Conservation (phyloP, 2,113 vertebrate species). For the Chionis minor region DNA sequence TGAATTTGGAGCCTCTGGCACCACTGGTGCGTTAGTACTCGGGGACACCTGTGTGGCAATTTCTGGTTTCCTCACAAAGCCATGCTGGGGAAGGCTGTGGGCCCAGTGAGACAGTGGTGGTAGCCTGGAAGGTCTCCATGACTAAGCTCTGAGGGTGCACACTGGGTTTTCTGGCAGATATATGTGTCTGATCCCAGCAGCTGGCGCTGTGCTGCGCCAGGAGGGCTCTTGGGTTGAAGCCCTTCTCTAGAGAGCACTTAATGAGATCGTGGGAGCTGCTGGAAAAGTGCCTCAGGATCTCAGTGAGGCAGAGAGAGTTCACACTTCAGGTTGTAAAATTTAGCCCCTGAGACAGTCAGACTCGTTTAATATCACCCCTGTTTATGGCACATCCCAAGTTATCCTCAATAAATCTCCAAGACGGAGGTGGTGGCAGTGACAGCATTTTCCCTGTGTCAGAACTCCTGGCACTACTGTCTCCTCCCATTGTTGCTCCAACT, state of each 20-base stretch:
- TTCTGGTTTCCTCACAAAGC: background rate
- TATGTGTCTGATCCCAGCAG: background rate
- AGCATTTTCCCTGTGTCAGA: constrained; percentile 43
- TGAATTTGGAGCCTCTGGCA: background rate
- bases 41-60: accelerated
- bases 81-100: background rate
- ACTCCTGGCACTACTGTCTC: constrained; percentile 33
- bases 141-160: background rate
- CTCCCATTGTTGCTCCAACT: constrained; percentile 44
- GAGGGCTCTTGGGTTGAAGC: background rate
- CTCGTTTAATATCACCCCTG: constrained; percentile 56
- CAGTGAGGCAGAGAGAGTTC: background rate
- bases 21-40: accelerated
- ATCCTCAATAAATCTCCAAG: constrained; percentile 61
- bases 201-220: background rate
- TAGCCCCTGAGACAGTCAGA: background rate
- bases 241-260: background rate
- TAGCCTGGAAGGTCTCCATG: background rate
- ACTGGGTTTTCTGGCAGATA: background rate
- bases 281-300: constrained; percentile 35
- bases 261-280: background rate
- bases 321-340: background rate
- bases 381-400: constrained; percentile 58
- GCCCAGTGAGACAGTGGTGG: background rate
- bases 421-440: constrained; percentile 30